phyloP scores from a whole-genome alignment of 1,140 invertebrate species.

The Fragariocoptes setiger region DNA sequence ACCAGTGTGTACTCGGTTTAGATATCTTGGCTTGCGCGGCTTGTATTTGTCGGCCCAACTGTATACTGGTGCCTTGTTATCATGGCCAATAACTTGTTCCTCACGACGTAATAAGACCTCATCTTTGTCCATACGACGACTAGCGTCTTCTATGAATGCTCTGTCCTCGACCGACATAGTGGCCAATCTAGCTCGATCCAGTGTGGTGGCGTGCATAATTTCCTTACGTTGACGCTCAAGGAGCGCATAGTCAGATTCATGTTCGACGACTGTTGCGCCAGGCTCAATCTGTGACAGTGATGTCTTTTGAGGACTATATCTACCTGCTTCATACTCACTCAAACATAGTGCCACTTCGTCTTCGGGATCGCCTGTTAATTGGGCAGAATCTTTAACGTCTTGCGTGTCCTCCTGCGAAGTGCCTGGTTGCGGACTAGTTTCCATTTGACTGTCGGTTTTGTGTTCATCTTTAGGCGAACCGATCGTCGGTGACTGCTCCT shows the following conservation, averaged over 20 bases:
- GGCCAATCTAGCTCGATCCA: constrained; percentile 1
- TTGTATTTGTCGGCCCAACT: constrained; percentile 94
- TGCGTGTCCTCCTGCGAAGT: constrained; percentile 11
- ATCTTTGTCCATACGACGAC: constrained; percentile 48
- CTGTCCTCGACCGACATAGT: constrained; percentile 20
- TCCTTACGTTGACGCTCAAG: constrained; percentile 29
- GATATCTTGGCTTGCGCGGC: constrained; percentile 82
- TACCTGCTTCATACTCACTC: constrained; percentile 36
- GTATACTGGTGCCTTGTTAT: constrained; percentile 21
- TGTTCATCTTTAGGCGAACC: constrained; percentile 10
- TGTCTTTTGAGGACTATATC: constrained; percentile 50
- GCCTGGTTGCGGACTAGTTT: constrained; percentile 15
- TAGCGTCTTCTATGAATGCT: constrained; percentile 33
- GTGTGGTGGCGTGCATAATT: constrained; percentile 10
- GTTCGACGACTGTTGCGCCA: constrained; percentile 39
- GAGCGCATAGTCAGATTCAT: constrained; percentile 40
- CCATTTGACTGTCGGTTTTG: constrained; percentile 12
- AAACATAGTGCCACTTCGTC: constrained; percentile 20
- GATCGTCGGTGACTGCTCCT: constrained; percentile 14
- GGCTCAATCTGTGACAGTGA: constrained; percentile 35
- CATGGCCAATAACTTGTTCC: constrained; percentile 23
- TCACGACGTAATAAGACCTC: constrained; percentile 79
- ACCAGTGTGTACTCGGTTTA: constrained; percentile 53
- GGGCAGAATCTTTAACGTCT: constrained; percentile 13
- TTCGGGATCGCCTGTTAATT: constrained; percentile 10